phyloP scores from a whole-genome alignment of 2,113 vertebrate genomes.

The Tenrec ecaudatus region DNA sequence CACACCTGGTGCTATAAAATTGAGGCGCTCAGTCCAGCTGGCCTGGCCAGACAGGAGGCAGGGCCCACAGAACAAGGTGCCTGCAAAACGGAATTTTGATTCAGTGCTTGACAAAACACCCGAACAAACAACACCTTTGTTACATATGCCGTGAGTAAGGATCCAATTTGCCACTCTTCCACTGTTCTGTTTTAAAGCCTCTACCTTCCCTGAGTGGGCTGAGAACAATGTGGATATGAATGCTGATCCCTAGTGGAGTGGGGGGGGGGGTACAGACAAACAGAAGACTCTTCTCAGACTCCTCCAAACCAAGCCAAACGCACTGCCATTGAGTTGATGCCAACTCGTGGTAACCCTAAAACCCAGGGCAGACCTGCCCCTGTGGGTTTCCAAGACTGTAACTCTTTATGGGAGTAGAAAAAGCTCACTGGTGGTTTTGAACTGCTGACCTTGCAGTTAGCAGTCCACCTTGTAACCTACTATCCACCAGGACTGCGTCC shows the following conservation, averaged over 20 bases:
- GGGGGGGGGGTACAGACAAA: background rate
- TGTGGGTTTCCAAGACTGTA: no score
- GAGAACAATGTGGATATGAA: conserved; percentile 30
- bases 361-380: no score
- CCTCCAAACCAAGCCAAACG: no score
- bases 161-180: conserved; percentile 35
- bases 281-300: background rate
- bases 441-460: no score
- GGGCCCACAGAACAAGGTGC: background rate
- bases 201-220: conserved; percentile 36
- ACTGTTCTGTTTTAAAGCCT: conserved; percentile 37
- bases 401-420: no score
- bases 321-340: no score
- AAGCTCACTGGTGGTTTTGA: no score
- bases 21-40: background rate
- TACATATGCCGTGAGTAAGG: background rate
- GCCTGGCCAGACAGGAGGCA: background rate
- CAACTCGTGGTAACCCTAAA: no score
- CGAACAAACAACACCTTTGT: conserved; percentile 42
- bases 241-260: background rate
- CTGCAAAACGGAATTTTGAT: conserved; percentile 55
- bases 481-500: no score
- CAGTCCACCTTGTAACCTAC: no score
- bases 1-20: background rate
- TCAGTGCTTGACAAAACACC: conserved; percentile 47